phyloP scores from a whole-genome alignment of 92 coral and sea anemone genomes.

The Parazoanthus swiftii region DNA sequence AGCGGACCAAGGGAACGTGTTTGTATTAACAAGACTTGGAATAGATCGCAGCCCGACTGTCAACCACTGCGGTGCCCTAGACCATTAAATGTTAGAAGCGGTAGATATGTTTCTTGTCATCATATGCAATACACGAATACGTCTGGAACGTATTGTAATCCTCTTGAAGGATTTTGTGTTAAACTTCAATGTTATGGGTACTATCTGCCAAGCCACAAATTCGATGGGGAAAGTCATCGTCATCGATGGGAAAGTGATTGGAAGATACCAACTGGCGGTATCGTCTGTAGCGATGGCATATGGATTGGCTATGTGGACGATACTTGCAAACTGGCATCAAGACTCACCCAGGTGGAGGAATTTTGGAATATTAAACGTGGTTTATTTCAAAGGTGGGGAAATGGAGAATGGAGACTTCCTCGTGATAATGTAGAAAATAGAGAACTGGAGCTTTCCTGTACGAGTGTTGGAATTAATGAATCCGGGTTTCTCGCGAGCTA shows the following conservation, averaged over 20 bases:
- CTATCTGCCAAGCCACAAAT: not conserved
- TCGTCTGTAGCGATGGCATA: not conserved
- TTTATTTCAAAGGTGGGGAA: constrained; percentile 33
- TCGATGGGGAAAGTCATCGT: not conserved
- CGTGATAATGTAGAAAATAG: not conserved
- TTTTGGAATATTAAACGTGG: constrained; percentile 10
- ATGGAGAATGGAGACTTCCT: constrained; percentile 18
- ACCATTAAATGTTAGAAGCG: not conserved
- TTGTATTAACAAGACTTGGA: not conserved
- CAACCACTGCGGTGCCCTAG: not conserved
- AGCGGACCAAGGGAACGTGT: not conserved
- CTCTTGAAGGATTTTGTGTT: not conserved
- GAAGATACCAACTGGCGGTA: not conserved
- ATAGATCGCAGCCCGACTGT: not conserved
- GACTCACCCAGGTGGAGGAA: not conserved
- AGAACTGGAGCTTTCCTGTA: not conserved
- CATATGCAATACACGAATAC: not conserved
- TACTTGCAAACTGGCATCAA: not conserved
- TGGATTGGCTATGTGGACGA: constrained; percentile 1
- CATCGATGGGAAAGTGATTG: not conserved
- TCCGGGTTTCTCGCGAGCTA: not conserved
- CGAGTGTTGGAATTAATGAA: not conserved
- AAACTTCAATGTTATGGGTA: not conserved
- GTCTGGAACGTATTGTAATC: not conserved
- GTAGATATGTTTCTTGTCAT: not conserved